Evolutionary conservation across 2,797 vertebrate genomes (phyloP), one percentile per base, ranked within the genome.

Genomic region (Cyclura pinguis): DNA sequence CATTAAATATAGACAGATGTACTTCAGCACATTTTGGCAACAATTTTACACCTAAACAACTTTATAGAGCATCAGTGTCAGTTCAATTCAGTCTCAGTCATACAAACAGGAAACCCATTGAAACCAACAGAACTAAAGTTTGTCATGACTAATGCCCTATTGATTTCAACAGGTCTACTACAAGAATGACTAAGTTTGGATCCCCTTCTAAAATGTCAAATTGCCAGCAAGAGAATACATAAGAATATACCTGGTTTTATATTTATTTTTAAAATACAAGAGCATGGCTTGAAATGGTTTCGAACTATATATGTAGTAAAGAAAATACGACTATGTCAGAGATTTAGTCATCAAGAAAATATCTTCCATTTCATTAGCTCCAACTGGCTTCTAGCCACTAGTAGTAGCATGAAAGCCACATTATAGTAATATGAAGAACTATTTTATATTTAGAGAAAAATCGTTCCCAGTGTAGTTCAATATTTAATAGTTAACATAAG

Each of bases 401-500:
- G 67, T n/a, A 78, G 78, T 69, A 64, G 29, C 67, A 78, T 67
- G 24, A 74, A 72, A n/a, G 20, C 77, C 77, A 74, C 55, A 64
- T 86, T 90, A 90, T 29, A 74, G 24, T 74, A 35, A 77, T 67
- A 69, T 27, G 47, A 85, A 29, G 47, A 72, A 42, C 74, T 47
- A 84, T 83, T 81, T 86, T 86, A 74, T 74, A 86, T 80, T 78
- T 6, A 24, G 80, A n/a, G 16, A 83, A 42, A 55, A 52, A 74
- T 42, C 69, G 90, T 32, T 93, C 69, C 91, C 94, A 94, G 88
- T 76, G 64, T 91, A 87, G 74, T 90, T 95, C 93, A 72, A 95
- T 95, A 92, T 73, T 89, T 84, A 94, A 90, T 20, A 55, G 91
- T 93, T 88, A 85, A 94, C 92, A 62, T 77, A 62, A 77, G 29